Base-by-base conservation (phyloP, 2,888 invertebrate genomes). In the Trissolcus brochymenae region DNA sequence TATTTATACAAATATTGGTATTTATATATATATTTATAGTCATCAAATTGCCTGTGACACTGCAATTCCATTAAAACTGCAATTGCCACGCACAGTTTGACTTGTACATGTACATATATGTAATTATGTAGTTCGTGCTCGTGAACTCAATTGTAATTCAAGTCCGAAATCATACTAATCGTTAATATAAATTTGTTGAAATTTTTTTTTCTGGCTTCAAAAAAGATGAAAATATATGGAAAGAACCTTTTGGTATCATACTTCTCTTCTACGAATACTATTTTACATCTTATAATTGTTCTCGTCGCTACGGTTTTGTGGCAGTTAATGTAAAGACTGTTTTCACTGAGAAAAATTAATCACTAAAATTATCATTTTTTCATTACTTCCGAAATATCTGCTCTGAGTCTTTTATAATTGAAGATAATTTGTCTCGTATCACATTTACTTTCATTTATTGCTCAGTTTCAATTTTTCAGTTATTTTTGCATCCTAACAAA, bases 81-180 rank as follows among this genome's bases (percentile, higher is more conserved):
- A 9, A 9, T 7, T 35, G 35, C 11, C 35, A 35, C 35, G 35
- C 9, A 11, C 35, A 35, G 35, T 35, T 35, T 35, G 16, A 46
- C 16, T 16, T 46, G 16, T 46, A 46, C n/a, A 46, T 46, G 16
- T 46, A 64, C 57, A 71, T 64, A 59, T 43, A 53, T 59, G 16
- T 54, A 71, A 59, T 54, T 65, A 65, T 53, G 54, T 65, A 64
- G 56, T 62, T 71, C 70, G 50, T 70, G 61, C 61, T 70, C 55
- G 19, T 61, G 29, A 61, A 60, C 61, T 55, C 54, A 68, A 49
- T 49, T 14, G 46, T 50, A 40, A 35, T 21, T 66, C 41, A 50
- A 25, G 41, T 40, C 4, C 35, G 19, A 50, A 68, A 68, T 60
- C 6, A 60, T 68, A 46, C 11, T 19, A 68, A 60, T 54, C 54